Conservation (phyloP, 2,888 invertebrate species). For the Aleiodes alternator region DNA sequence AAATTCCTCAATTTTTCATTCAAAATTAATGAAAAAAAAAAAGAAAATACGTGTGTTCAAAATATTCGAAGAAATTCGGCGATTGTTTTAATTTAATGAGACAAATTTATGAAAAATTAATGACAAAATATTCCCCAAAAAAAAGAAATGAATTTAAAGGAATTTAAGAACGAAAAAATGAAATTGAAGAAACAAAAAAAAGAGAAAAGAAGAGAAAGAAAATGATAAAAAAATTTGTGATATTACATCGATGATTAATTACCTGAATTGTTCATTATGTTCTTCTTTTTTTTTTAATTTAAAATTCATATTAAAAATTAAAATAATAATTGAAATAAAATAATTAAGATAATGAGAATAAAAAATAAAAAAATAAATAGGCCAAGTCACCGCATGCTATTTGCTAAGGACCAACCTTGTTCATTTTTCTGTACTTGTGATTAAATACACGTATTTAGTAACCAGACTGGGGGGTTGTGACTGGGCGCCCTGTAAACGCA, state of each 20-base stretch:
- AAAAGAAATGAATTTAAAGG: conserved; percentile 34
- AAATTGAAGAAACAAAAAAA: too few species aligned
- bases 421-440: conserved; percentile 67
- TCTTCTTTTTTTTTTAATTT: too few species aligned
- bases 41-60: not conserved
- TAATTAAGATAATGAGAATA: conserved; percentile 48
- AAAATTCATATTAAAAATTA: not conserved
- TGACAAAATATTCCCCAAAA: conserved; percentile 1
- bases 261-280: too few species aligned
- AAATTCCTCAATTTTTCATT: not conserved
- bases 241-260: too few species aligned
- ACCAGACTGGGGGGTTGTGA: conserved; percentile 75
- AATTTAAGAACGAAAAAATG: conserved; percentile 21
- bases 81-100: too few species aligned
- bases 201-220: not conserved
- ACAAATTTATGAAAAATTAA: not conserved
- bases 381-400: conserved; percentile 75
- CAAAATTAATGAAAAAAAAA: conserved; percentile 1
- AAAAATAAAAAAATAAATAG: conserved; percentile 68
- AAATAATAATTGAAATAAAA: conserved; percentile 42
- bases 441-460: conserved; percentile 75
- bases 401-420: conserved; percentile 76
- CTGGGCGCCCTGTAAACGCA: conserved; percentile 75
- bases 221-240: conserved; percentile 37
- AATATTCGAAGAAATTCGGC: conserved; percentile 12